Evolutionary conservation across 2,888 invertebrate genomes (phyloP).

Genomic region (Bruchidius siliquastri): DNA sequence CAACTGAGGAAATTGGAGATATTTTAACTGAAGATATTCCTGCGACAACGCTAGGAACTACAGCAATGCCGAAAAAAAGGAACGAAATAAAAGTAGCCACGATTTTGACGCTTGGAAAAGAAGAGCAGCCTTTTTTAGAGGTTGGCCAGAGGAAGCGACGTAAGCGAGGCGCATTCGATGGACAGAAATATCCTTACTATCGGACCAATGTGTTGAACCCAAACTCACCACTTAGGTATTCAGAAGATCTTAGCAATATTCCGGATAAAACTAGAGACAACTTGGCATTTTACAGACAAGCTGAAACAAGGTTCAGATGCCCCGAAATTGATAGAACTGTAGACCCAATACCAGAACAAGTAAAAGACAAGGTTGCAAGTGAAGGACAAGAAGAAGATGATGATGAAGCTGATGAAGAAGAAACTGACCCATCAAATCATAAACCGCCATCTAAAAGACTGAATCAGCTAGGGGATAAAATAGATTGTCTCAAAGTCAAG

Average conservation of each 20-base stretch:
- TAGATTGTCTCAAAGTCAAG: conserved; percentile 62
- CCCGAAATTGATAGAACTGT: conserved; percentile 54
- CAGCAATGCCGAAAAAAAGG: conserved; percentile 10
- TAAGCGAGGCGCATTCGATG: not conserved
- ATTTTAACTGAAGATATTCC: conserved; percentile 18
- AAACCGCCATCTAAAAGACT: conserved; percentile 52
- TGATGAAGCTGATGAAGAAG: conserved; percentile 27
- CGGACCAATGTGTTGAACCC: conserved; percentile 45
- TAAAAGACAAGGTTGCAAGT: conserved; percentile 40
- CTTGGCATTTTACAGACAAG: conserved; percentile 65
- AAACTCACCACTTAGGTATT: conserved; percentile 63
- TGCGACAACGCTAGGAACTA: conserved; percentile 20
- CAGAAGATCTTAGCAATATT: conserved; percentile 58
- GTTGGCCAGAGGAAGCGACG: not conserved
- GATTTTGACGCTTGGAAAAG: conserved; percentile 17
- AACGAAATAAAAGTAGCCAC: conserved; percentile 21
- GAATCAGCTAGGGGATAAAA: conserved; percentile 63
- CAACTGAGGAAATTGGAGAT: conserved; percentile 11
- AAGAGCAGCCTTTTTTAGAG: not conserved
- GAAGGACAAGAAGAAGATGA: conserved; percentile 33
- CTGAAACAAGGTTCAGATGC: conserved; percentile 52
- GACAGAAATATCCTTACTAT: conserved; percentile 63
- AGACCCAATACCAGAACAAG: conserved; percentile 53
- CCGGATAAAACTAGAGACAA: conserved; percentile 62
- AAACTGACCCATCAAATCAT: conserved; percentile 28